A percentile compares a stretch with the other conserved stretches of the same genome.
These are phyloP conservation scores for Scaptomyza hsui DNA, from an alignment of 1,140 invertebrate genomes.

Conservation along the genomic window DNA sequence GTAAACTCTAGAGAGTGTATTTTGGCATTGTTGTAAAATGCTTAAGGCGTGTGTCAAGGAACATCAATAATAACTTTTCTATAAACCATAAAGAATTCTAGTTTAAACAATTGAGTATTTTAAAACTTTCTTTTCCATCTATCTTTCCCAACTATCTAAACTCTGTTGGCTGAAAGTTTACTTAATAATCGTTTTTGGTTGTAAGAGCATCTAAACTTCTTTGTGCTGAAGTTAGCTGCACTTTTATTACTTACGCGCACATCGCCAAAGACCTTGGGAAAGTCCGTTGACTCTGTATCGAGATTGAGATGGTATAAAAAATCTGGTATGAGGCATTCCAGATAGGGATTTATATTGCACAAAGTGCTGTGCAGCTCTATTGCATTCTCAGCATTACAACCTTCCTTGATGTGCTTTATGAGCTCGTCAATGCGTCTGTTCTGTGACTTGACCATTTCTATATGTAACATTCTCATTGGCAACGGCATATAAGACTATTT, in stretches of 20 bases:
- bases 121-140: no score
- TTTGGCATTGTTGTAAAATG: no score
- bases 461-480: not conserved
- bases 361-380: slow-evolving; percentile 8
- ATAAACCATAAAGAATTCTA: no score
- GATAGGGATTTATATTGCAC: slow-evolving; percentile 46
- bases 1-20: no score
- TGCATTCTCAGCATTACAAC: slow-evolving; percentile 18
- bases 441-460: slow-evolving; percentile 55
- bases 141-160: no score
- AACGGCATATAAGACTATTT: no score
- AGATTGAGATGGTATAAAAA: slow-evolving; percentile 50
- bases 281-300: slow-evolving; percentile 43
- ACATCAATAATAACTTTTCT: no score
- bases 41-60: no score
- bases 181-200: not conserved
- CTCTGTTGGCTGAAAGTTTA: no score
- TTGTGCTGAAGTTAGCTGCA: not conserved
- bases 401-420: slow-evolving; percentile 43
- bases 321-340: slow-evolving; percentile 56
- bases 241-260: slow-evolving; percentile 53
- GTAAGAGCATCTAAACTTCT: no score
- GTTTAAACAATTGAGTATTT: no score
- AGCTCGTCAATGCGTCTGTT: slow-evolving; percentile 51
- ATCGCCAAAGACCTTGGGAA: slow-evolving; percentile 62